These are phyloP conservation scores for Hormaphis cornu DNA, from an alignment of 1,140 invertebrate species.

Conservation along the genomic window DNA sequence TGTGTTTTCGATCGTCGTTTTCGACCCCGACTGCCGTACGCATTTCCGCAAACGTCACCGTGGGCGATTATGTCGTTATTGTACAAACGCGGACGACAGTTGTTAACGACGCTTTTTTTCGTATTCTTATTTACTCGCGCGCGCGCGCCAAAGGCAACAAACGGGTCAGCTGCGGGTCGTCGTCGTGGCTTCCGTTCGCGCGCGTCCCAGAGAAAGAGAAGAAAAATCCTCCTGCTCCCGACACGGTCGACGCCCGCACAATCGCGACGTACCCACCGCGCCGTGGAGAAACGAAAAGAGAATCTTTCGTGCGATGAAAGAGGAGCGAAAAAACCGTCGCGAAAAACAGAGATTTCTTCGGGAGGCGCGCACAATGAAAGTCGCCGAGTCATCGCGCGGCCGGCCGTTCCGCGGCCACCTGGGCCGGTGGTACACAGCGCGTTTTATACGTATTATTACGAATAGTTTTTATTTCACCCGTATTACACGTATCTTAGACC, in stretches of 20 bases:
- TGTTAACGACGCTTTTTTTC: neutral
- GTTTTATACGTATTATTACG: no score
- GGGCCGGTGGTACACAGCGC: no score
- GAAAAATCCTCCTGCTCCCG: no score
- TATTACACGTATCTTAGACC: no score
- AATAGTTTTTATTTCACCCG: no score
- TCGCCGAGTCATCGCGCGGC: slow-evolving; percentile 26
- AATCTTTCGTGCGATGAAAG: no score
- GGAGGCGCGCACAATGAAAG: slow-evolving; percentile 13
- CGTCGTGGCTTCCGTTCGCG: neutral
- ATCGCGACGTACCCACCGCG: no score
- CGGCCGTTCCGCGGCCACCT: slow-evolving; percentile 24
- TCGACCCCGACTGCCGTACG: no score
- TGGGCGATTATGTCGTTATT: no score
- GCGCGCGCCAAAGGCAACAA: neutral
- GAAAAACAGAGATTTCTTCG: slow-evolving; percentile 11
- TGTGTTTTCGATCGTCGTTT: no score
- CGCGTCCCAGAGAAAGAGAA: neutral
- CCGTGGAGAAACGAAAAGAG: neutral
- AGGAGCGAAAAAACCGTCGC: neutral
- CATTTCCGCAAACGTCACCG: neutral
- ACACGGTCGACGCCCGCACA: neutral
- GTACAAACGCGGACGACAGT: no score
- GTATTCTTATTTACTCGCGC: neutral
- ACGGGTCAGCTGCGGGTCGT: slow-evolving; percentile 3